These are phyloP conservation scores for Pterois miles DNA, from an alignment of 2,797 vertebrate genomes.

Conservation along the genomic window DNA sequence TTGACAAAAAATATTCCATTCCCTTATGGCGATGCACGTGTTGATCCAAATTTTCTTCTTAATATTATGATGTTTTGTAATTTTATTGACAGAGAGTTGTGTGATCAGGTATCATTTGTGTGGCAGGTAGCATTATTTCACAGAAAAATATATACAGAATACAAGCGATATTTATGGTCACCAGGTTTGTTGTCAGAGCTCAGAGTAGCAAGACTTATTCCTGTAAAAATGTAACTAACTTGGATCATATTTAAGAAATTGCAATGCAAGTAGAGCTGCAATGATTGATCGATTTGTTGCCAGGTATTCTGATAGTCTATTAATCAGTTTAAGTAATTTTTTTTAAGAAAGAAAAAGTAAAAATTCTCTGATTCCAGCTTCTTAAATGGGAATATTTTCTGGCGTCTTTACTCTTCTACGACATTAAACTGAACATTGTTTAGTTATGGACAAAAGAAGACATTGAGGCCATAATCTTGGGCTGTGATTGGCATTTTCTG, in stretches of 20 bases:
- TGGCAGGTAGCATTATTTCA: not conserved
- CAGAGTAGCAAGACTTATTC: not conserved
- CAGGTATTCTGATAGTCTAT: too few species aligned
- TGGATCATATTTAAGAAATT: not conserved
- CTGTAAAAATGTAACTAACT: not conserved
- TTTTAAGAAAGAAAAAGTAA: too few species aligned
- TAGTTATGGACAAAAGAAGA: too few species aligned
- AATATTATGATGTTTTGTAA: not conserved
- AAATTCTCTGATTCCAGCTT: too few species aligned
- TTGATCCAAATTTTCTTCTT: not conserved
- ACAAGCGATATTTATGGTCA: not conserved
- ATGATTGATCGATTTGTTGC: too few species aligned
- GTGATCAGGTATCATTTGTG: not conserved
- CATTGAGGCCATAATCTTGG: too few species aligned
- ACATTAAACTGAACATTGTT: too few species aligned
- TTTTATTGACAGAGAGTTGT: not conserved
- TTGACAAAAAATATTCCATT: not conserved
- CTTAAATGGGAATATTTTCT: too few species aligned
- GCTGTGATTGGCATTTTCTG: too few species aligned
- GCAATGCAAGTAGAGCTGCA: not conserved
- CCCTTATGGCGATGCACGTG: not conserved
- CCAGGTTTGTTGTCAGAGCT: not conserved
- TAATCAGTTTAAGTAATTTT: too few species aligned
- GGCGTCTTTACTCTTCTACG: too few species aligned
- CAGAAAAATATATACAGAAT: not conserved